Base-by-base conservation (phyloP, 2,888 invertebrate species). In the Erebia palarica region DNA sequence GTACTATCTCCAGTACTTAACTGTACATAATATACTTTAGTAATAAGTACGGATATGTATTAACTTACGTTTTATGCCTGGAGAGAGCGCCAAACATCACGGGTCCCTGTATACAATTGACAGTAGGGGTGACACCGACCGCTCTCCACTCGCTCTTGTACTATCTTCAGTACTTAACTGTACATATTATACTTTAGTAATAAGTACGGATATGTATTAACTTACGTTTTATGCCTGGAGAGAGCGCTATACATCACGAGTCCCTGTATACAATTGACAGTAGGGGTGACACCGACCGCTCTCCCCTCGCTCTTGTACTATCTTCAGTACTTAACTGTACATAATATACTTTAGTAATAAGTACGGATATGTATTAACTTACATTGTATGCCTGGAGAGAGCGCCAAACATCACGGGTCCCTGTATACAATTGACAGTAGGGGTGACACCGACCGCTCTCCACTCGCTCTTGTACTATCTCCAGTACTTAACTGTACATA, bases 361-460 rank as follows among this genome's bases (percentile, higher is more conserved):
- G 3, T 49, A 49, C 14, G 14, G 14, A 94, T 90, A 65, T 89
- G 86, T 71, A 9, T 10, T 51, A 14, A 65, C 81, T 81, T 68
- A 90, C 91, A 75, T 76, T 72, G 80, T 84, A 8, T 78, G 81
- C 76, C 86, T 92, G 0, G 71, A 42, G 1, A 94, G 76, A 0
- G 88, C 91, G 1, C 87, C 87, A 14, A 86, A 84, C 47, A 89
- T 87, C 5, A 86, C 84, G 1, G 96, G 89, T 1, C 95, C 94
- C 61, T 88, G 89, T 64, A 96, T 81, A 75, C 95, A 95, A 85
- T 94, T 94, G 51, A 76, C 95, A 95, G 87, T 96, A 96, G 0
- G 97, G 96, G 89, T 96, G 96, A 13, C 94, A 90, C 68, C 84
- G 82, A 53, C 90, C 79, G 21, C 82, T 80, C 84, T 96, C 96